Evolutionary conservation across 1,140 invertebrate genomes (phyloP).

Genomic region (Scaptomyza hsui): DNA sequence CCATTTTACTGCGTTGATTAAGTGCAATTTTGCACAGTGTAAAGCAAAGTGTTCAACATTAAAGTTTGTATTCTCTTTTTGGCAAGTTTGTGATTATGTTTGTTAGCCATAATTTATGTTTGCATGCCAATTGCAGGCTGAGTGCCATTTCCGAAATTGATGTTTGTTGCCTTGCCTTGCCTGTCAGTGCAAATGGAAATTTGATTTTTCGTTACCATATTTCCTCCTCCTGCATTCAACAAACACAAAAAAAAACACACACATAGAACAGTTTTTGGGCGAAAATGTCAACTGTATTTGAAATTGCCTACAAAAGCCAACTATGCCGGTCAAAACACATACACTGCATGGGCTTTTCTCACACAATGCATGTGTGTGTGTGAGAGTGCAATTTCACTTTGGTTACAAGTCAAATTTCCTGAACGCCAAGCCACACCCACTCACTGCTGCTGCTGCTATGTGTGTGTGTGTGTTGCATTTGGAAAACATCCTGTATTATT

Average conservation of each 20-base stretch:
- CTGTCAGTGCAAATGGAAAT: slow-evolving; percentile 45
- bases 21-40: slow-evolving; percentile 20
- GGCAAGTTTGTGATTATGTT: neutral
- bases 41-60: neutral
- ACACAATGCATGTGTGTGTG: slow-evolving; percentile 1
- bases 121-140: slow-evolving; percentile 25
- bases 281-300: slow-evolving; percentile 58
- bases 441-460: slow-evolving; percentile 2
- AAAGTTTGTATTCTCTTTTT: neutral
- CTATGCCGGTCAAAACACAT: slow-evolving; percentile 16
- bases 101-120: slow-evolving; percentile 26
- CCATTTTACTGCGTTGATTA: slow-evolving; percentile 26
- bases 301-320: slow-evolving; percentile 61
- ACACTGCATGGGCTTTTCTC: neutral
- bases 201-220: slow-evolving; percentile 50
- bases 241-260: neutral
- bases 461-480: slow-evolving; percentile 35
- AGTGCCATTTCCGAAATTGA: slow-evolving; percentile 23
- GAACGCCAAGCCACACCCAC: slow-evolving; percentile 43
- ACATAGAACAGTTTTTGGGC: slow-evolving; percentile 19
- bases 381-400: slow-evolving; percentile 51
- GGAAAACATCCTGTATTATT: slow-evolving; percentile 44
- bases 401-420: slow-evolving; percentile 75
- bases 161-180: slow-evolving; percentile 6
- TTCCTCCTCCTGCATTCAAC: slow-evolving; percentile 9